These are phyloP conservation scores for Stenoptilia bipunctidactyla DNA, from an alignment of 2,888 invertebrate genomes.

Conservation along the genomic window DNA sequence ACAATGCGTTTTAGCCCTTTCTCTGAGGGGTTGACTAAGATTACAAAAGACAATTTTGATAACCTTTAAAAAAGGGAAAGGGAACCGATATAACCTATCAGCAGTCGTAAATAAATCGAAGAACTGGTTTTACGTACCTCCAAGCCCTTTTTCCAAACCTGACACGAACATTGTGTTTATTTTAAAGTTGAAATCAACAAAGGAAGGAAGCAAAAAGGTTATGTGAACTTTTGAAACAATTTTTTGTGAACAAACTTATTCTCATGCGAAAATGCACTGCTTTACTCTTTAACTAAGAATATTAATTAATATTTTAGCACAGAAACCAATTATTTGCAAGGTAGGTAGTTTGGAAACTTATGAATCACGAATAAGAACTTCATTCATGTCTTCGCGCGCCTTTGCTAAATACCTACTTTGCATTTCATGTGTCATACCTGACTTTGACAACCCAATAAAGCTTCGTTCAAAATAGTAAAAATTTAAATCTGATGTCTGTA, in stretches of 20 bases:
- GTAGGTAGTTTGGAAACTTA: no score
- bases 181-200: conserved; percentile 18
- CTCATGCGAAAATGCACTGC: no score
- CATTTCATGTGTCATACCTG: no score
- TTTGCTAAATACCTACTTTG: no score
- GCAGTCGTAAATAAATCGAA: conserved; percentile 30
- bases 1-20: conserved; percentile 8
- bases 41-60: conserved; percentile 1
- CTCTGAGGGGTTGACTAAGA: not conserved
- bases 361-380: no score
- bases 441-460: no score
- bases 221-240: conserved; percentile 14
- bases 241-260: not conserved
- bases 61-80: conserved; percentile 8
- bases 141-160: conserved; percentile 22
- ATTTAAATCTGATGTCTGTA: no score
- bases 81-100: conserved; percentile 27
- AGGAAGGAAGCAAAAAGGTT: conserved; percentile 18
- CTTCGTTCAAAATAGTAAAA: no score
- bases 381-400: no score
- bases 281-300: no score
- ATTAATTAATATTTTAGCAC: no score
- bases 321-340: no score
- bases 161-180: conserved; percentile 21
- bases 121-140: conserved; percentile 39